Percentiles rank a stretch among this genome's conserved stretches.
Evolutionary conservation across 1,140 invertebrate genomes (phyloP).

Genomic region (Bicyclus anynana): DNA sequence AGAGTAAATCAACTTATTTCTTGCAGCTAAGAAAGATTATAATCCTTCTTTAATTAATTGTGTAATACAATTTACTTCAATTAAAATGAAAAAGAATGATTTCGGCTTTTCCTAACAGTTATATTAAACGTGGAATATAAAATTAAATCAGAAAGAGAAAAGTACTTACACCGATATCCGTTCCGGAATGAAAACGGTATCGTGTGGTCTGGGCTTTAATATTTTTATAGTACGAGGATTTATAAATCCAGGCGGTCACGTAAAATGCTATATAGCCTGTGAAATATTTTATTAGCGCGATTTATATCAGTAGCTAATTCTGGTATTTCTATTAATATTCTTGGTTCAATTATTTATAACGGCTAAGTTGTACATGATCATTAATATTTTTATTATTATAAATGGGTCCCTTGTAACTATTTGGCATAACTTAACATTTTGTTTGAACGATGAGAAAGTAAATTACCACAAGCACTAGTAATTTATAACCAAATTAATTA

Average conservation of each 20-base stretch:
- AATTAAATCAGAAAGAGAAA: too few relatives aligned
- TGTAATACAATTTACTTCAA: too few relatives aligned
- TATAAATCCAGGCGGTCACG: constrained; percentile 21
- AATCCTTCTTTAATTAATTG: too few relatives aligned
- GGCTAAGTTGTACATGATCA: background rate
- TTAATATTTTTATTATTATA: background rate
- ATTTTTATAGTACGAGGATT: background rate
- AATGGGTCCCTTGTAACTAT: background rate
- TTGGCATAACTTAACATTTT: background rate
- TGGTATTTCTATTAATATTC: background rate
- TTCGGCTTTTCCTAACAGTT: too few relatives aligned
- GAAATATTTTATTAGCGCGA: constrained; percentile 11
- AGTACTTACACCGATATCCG: too few relatives aligned
- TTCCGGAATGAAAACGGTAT: background rate
- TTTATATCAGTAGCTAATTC: background rate
- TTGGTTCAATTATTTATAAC: background rate
- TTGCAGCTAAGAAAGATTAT: too few relatives aligned
- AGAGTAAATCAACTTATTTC: too few relatives aligned
- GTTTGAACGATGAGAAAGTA: background rate
- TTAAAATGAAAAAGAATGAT: too few relatives aligned
- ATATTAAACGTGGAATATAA: too few relatives aligned
- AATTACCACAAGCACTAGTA: background rate
- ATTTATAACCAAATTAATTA: too few relatives aligned
- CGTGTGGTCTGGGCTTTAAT: background rate
- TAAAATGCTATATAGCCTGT: constrained; percentile 15